These are phyloP conservation scores for Netelia fuscicornis DNA, from an alignment of 2,888 invertebrate species.

Conservation along the genomic window DNA sequence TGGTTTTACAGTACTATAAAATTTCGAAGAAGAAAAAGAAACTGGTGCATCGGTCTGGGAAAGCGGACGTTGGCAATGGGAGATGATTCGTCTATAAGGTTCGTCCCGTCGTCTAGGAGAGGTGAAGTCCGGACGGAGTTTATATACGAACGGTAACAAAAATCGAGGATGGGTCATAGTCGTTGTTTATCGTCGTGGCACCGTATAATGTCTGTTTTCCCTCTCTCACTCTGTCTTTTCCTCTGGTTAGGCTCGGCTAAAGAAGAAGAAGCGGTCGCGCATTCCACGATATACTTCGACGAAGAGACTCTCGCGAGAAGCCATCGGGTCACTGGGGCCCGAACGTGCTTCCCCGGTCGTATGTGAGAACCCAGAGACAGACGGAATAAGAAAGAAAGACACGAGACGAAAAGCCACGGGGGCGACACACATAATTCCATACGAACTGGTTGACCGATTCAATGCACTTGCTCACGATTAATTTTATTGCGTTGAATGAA, in stretches of 20 bases:
- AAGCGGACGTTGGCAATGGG: not conserved
- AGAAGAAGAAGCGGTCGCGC: slow-evolving; percentile 56
- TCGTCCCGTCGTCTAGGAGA: not conserved
- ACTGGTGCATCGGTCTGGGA: not conserved
- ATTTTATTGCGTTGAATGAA: slow-evolving; percentile 1
- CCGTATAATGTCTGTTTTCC: slow-evolving; percentile 17
- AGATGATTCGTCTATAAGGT: slow-evolving; percentile 3
- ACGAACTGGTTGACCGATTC: slow-evolving; percentile 47
- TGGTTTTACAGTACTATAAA: too few relatives aligned
- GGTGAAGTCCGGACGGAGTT: not conserved
- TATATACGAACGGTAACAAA: slow-evolving; percentile 7
- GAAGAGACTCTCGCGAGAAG: slow-evolving; percentile 45
- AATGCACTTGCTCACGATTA: slow-evolving; percentile 21
- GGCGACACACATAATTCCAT: slow-evolving; percentile 59
- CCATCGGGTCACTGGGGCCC: slow-evolving; percentile 71
- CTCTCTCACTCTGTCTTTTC: not conserved
- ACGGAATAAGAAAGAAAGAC: slow-evolving; percentile 8
- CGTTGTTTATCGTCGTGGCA: slow-evolving; percentile 25
- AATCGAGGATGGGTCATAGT: slow-evolving; percentile 9
- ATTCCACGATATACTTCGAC: slow-evolving; percentile 64
- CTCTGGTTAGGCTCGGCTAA: not conserved
- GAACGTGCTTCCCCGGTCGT: slow-evolving; percentile 57
- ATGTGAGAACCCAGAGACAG: slow-evolving; percentile 4
- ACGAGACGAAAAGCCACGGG: slow-evolving; percentile 43
- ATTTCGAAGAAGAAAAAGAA: not conserved